phyloP scores from a whole-genome alignment of 1,140 invertebrate genomes.

The Penaeus japonicus region DNA sequence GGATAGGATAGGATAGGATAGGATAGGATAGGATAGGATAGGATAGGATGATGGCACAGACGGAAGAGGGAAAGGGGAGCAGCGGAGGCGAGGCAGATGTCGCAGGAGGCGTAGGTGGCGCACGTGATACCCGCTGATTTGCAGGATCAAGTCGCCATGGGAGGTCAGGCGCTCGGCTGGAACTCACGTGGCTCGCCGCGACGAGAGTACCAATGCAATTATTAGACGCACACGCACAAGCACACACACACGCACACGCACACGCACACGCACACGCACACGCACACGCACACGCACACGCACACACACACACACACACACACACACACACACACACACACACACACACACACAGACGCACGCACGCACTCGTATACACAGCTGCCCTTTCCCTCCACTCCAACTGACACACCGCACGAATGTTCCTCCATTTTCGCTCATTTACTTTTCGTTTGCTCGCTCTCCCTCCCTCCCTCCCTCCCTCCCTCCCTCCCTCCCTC shows the following conservation, averaged over 20 bases:
- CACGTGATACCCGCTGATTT: not conserved
- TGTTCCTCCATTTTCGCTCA: not conserved
- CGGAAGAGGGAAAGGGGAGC: not conserved
- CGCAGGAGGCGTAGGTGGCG: not conserved
- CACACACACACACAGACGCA: not conserved
- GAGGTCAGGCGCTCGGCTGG: not conserved
- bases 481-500: no score
- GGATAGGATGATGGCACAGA: not conserved
- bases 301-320: not conserved
- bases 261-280: not conserved
- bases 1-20: no score
- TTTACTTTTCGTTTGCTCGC: not conserved
- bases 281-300: not conserved
- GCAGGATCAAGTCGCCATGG: not conserved
- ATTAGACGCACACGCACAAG: no score
- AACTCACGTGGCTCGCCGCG: no score
- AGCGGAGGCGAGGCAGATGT: not conserved
- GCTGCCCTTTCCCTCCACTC: no score
- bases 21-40: not conserved
- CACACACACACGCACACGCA: not conserved
- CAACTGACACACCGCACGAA: no score
- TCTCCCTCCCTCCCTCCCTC: not conserved
- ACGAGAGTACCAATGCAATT: no score
- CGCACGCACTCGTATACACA: no score
- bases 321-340: not conserved